Evolutionary conservation across 1,140 invertebrate genomes (phyloP).

Genomic region (Drosophila kanapiae): DNA sequence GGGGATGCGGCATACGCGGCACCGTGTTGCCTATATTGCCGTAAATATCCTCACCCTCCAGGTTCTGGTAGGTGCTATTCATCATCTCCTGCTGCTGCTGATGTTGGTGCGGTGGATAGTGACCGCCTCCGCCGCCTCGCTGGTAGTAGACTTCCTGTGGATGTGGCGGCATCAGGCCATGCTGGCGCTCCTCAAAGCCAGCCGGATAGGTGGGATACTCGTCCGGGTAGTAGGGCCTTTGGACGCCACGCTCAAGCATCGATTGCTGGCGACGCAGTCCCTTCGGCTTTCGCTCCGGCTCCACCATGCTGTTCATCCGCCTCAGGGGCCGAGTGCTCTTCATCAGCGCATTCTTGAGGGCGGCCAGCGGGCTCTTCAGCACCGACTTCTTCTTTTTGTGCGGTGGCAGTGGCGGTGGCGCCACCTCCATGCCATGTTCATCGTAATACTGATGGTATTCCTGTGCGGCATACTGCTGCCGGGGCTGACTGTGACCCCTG

Average conservation of each 20-base stretch:
- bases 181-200: slow-evolving; percentile 61
- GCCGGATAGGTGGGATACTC: slow-evolving; percentile 81
- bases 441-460: slow-evolving; percentile 72
- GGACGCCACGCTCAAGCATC: slow-evolving; percentile 79
- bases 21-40: slow-evolving; percentile 72
- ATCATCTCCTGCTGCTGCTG: slow-evolving; percentile 61
- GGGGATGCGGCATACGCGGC: slow-evolving; percentile 47
- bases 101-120: slow-evolving; percentile 59
- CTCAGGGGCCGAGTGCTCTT: slow-evolving; percentile 77
- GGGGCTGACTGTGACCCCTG: slow-evolving; percentile 30
- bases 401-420: slow-evolving; percentile 68
- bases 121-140: slow-evolving; percentile 10
- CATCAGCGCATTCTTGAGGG: slow-evolving; percentile 79
- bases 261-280: slow-evolving; percentile 79
- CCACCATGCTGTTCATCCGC: slow-evolving; percentile 84
- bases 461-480: slow-evolving; percentile 26
- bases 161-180: slow-evolving; percentile 39
- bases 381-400: slow-evolving; percentile 84
- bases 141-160: slow-evolving; percentile 64
- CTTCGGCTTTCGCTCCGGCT: slow-evolving; percentile 77
- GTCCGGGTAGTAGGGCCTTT: slow-evolving; percentile 80
- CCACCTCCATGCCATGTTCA: slow-evolving; percentile 63
- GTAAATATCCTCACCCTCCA: slow-evolving; percentile 82
- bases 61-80: slow-evolving; percentile 84
- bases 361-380: slow-evolving; percentile 77